These are phyloP conservation scores for Folsomia candida DNA, from an alignment of 2,888 invertebrate species.

Conservation along the genomic window DNA sequence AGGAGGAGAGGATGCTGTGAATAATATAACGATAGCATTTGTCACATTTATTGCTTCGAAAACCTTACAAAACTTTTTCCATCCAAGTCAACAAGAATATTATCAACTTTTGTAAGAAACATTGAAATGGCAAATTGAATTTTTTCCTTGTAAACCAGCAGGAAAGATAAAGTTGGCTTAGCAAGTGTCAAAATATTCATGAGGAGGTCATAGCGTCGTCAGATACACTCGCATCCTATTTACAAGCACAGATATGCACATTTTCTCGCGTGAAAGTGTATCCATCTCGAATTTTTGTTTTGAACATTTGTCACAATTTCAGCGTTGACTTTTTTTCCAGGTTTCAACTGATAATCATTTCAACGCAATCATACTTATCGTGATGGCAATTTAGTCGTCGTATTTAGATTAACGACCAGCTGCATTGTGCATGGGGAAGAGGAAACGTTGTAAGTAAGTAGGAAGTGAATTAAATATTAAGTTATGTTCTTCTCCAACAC, in stretches of 20 bases:
- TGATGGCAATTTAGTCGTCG: background rate
- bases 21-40: background rate
- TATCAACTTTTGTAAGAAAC: too few species aligned
- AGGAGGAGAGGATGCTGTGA: too few species aligned
- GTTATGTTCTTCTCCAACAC: background rate
- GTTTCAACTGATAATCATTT: too few species aligned
- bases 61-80: background rate
- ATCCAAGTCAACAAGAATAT: background rate
- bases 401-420: background rate
- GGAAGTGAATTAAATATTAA: background rate
- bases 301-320: background rate
- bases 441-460: too few species aligned
- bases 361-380: background rate
- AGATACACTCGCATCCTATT: too few species aligned
- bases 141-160: background rate
- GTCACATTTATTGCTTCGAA: background rate
- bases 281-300: too few species aligned
- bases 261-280: background rate
- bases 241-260: too few species aligned
- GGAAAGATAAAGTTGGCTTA: background rate
- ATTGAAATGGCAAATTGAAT: background rate
- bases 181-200: background rate
- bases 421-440: too few species aligned
- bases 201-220: background rate
- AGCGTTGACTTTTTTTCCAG: too few species aligned